These are phyloP conservation scores for Zaprionus nigranus DNA, from an alignment of 1,140 invertebrate genomes.

Conservation along the genomic window DNA sequence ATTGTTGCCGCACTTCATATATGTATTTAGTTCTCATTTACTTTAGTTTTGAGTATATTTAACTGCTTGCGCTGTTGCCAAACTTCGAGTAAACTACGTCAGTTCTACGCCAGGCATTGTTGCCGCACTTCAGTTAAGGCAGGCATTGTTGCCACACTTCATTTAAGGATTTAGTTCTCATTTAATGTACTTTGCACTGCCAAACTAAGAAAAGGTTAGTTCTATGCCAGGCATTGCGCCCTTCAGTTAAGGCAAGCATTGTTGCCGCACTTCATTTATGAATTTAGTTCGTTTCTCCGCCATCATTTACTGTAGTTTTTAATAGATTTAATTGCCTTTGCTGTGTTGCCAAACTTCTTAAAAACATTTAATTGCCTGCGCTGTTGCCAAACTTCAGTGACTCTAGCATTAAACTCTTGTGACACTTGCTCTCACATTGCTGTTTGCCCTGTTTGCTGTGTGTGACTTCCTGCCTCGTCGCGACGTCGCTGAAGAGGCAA, in stretches of 20 bases:
- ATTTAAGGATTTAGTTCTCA: no score
- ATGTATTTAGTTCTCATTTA: no score
- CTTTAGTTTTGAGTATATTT: no score
- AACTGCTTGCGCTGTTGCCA: slow-evolving; percentile 22
- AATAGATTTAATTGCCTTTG: no score
- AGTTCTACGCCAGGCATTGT: not conserved
- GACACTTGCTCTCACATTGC: slow-evolving; percentile 37
- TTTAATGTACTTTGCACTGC: no score
- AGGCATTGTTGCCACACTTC: slow-evolving; percentile 25
- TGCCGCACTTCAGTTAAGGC: slow-evolving; percentile 38
- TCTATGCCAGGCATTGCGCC: slow-evolving; percentile 5
- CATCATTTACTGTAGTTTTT: no score
- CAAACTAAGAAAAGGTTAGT: no score
- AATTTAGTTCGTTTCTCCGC: no score
- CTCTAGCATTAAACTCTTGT: slow-evolving; percentile 19
- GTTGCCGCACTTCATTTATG: slow-evolving; percentile 24
- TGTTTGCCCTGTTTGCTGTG: slow-evolving; percentile 3
- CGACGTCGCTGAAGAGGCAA: not conserved
- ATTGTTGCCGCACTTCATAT: slow-evolving; percentile 46
- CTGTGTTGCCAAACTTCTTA: slow-evolving; percentile 35
- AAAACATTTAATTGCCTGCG: slow-evolving; percentile 15
- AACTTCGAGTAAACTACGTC: not conserved
- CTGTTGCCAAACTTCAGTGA: slow-evolving; percentile 32
- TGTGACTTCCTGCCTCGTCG: slow-evolving; percentile 36
- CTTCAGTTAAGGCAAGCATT: slow-evolving; percentile 23